Evolutionary conservation across 2,797 vertebrate genomes (phyloP), one percentile per base, ranked within the genome.

Genomic region (Gallinago nigripennis): DNA sequence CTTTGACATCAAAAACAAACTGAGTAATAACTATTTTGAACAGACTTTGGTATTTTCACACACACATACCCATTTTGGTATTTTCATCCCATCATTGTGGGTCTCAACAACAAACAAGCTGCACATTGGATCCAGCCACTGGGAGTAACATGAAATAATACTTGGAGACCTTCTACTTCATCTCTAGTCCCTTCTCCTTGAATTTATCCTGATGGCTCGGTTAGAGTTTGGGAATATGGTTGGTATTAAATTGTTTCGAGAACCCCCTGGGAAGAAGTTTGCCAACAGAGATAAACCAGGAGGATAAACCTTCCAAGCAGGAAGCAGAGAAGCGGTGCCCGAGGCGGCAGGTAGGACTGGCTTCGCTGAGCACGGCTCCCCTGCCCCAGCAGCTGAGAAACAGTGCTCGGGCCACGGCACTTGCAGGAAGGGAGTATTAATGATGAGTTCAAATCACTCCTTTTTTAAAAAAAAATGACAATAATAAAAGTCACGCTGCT

Each of bases 101-200:
- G 17, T 56, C 28, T 24, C 0, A 0, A 21, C 37, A 53, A 31
- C 25, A 31, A 19, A 21, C 18, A 21, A 54, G 33, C 9, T 9
- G 50, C 12, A 33, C 3, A 0, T 10, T 0, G 20, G 30, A 75
- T 27, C 46, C 51, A 69, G 33, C 4, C 53, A 19, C 0, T 0
- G 4, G 39, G 1, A 86, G 25, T 4, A 53, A 69, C 1, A 1
- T 3, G 39, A 46, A 79, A 11, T 27, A 76, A 69, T 1, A 1
- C 53, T 48, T 4, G 11, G 56, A n/a, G 51, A n/a, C 64, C 76
- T 41, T 30, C 27, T 41, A 41, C 27, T 7, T 30, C 58, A 60
- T 8, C 35, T 60, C 60, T 63, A 30, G 18, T 30, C 37, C 37
- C 60, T 41, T 58, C 70, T 24, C 63, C 66, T 37, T 51, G 75